Evolutionary conservation across 2,888 invertebrate species (phyloP).

Genomic region (Lasioglossum calceatum): DNA sequence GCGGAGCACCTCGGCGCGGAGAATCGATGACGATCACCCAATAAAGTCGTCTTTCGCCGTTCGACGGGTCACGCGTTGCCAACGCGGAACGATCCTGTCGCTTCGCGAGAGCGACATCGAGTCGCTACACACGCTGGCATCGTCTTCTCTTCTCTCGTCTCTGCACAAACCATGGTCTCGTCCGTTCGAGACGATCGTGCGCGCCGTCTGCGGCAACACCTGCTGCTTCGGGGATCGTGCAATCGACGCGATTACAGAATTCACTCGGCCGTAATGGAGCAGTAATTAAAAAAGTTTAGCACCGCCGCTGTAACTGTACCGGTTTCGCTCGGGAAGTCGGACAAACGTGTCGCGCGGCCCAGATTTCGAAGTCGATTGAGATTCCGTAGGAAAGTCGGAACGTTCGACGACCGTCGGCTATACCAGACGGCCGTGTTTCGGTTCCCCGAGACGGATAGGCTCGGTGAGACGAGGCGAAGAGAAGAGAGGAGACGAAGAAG

Average conservation of each 20-base stretch:
- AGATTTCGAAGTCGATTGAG: conserved; percentile 1
- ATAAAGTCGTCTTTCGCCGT: conserved; percentile 58
- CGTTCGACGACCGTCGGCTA: not conserved
- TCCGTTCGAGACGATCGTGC: not conserved
- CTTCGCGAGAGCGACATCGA: conserved; percentile 5
- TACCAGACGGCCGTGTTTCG: not conserved
- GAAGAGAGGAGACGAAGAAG: not conserved
- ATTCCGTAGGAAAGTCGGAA: not conserved
- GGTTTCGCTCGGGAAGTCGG: conserved; percentile 20
- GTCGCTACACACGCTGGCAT: too few species aligned
- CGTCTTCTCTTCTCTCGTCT: not conserved
- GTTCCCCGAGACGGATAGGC: not conserved
- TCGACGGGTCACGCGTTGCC: not conserved
- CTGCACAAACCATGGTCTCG: not conserved
- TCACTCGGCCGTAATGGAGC: conserved; percentile 58
- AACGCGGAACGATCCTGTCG: not conserved
- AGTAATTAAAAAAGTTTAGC: conserved; percentile 64
- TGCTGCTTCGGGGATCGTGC: conserved; percentile 46
- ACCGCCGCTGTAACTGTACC: conserved; percentile 9
- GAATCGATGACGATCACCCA: conserved; percentile 60
- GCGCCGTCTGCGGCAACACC: conserved; percentile 50
- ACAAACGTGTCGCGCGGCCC: not conserved
- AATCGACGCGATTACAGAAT: conserved; percentile 62
- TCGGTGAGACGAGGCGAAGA: not conserved
- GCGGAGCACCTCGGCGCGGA: conserved; percentile 1